Evolutionary conservation across 2,888 invertebrate species (phyloP), one percentile per base, ranked within the genome.

Genomic region (Drosophila mulleri): DNA sequence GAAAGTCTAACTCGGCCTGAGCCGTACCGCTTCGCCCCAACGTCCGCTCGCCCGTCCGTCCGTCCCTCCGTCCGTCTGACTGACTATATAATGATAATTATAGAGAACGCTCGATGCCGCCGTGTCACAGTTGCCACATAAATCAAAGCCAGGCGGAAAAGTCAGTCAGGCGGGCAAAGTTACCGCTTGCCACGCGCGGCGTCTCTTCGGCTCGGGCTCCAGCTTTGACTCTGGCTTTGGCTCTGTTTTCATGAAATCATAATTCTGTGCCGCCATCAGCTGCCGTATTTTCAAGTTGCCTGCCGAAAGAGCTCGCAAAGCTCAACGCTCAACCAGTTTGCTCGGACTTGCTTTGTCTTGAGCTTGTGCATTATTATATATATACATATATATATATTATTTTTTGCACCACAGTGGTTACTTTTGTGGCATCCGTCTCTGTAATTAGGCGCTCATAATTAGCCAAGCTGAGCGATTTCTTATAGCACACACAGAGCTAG

Each of bases 41-140:
- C 26, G 66, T 60, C 23, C 14, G 52, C 11, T 12, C 18, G 52
- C 3, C 66, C 66, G 41, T 56, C 44, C 26, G 26, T 26, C 26
- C 20, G 66, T 63, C 23, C 14, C 37, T 7, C 18, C n/a, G 52
- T 7, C 66, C 64, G 41, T 56, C 44, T 48, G 53, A 37, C 68
- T 67, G 47, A 57, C 45, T 45, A 50, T 63, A 63, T 72, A 67
- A 67, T 60, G 60, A 84, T 86, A 90, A 90, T 86, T 86, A 86
- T 88, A 90, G 85, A 90, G 88, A 89, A 89, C 80, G 88, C 69
- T 76, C 70, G 75, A 66, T 66, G 76, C 74, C 72, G 82, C 72
- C 76, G 82, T 90, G 89, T 90, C 89, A 89, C 72, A 89, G 86
- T 90, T 90, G 90, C 90, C 89, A 87, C 86, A 86, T 86, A 86